Conservation (phyloP, 2,797 vertebrate genomes). For the Hippoglossus hippoglossus region DNA sequence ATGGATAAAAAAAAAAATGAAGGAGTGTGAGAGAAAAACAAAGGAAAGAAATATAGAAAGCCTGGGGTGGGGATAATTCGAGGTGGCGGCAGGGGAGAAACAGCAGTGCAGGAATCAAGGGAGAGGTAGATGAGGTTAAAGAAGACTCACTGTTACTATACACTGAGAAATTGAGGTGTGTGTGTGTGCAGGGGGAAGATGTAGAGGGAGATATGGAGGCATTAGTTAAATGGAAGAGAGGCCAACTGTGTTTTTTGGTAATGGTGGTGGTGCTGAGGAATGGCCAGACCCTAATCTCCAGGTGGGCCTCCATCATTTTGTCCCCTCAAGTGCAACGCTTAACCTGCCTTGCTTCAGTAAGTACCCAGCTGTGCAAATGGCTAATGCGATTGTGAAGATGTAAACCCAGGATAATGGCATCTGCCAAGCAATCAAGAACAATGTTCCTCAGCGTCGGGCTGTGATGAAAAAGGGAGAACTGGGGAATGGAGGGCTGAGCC, state of each 20-base stretch:
- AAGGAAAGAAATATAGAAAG: slow-evolving; percentile 20
- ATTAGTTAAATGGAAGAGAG: slow-evolving; percentile 58
- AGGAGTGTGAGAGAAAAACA: slow-evolving; percentile 17
- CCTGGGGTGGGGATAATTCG: slow-evolving; percentile 24
- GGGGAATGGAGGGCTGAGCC: slow-evolving; percentile 58
- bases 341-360: slow-evolving; percentile 79
- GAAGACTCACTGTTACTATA: slow-evolving; percentile 18
- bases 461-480: slow-evolving; percentile 65
- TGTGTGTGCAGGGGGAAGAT: slow-evolving; percentile 9
- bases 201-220: slow-evolving; percentile 18
- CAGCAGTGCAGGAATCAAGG: slow-evolving; percentile 43
- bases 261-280: slow-evolving; percentile 48
- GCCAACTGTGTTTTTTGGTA: slow-evolving; percentile 57
- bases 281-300: slow-evolving; percentile 64
- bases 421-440: slow-evolving; percentile 81
- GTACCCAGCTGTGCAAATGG: slow-evolving; percentile 80
- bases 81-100: slow-evolving; percentile 31
- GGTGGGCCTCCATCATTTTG: slow-evolving; percentile 74
- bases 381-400: slow-evolving; percentile 83
- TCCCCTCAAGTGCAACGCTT: slow-evolving; percentile 75
- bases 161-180: slow-evolving; percentile 15
- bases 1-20: slow-evolving; percentile 19
- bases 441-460: slow-evolving; percentile 69
- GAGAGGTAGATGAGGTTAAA: slow-evolving; percentile 45
- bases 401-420: slow-evolving; percentile 81